Conservation (phyloP, 2,888 invertebrate species). For the Graphium colonna region DNA sequence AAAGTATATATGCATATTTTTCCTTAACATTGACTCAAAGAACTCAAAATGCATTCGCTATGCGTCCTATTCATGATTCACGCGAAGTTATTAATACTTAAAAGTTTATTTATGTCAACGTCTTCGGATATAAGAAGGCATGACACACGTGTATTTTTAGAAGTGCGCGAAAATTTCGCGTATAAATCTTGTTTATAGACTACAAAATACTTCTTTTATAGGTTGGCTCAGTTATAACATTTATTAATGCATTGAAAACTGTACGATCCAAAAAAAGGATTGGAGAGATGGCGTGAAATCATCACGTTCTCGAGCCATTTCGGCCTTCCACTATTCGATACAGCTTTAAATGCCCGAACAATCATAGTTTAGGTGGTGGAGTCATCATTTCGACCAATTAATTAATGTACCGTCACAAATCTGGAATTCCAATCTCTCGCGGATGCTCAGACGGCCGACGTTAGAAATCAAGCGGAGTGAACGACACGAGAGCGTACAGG, state of each 20-base stretch:
- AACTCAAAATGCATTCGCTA: conserved; percentile 10
- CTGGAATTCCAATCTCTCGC: conserved; percentile 60
- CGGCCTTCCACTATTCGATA: background rate
- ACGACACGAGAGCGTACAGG: conserved; percentile 52
- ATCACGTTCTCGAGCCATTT: background rate
- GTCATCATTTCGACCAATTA: conserved; percentile 31
- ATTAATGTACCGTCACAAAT: conserved; percentile 49
- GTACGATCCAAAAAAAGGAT: background rate
- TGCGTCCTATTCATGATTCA: conserved; percentile 23
- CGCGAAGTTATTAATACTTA: conserved; percentile 13
- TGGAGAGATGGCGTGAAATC: conserved; percentile 5
- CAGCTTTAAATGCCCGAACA: background rate
- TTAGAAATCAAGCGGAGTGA: conserved; percentile 60
- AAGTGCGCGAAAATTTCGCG: conserved; percentile 12
- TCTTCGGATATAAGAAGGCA: conserved; percentile 5
- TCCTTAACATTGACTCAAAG: background rate
- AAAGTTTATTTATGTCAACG: conserved; percentile 17
- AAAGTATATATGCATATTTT: background rate
- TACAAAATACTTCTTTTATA: background rate
- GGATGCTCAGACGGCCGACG: conserved; percentile 46
- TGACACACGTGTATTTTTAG: conserved; percentile 20
- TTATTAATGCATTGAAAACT: background rate
- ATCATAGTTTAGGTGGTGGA: conserved; percentile 20
- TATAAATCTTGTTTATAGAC: conserved; percentile 10
- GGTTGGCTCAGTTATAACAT: background rate